These are phyloP conservation scores for Ageneiosus marmoratus DNA, from an alignment of 2,113 vertebrate species.

Conservation along the genomic window DNA sequence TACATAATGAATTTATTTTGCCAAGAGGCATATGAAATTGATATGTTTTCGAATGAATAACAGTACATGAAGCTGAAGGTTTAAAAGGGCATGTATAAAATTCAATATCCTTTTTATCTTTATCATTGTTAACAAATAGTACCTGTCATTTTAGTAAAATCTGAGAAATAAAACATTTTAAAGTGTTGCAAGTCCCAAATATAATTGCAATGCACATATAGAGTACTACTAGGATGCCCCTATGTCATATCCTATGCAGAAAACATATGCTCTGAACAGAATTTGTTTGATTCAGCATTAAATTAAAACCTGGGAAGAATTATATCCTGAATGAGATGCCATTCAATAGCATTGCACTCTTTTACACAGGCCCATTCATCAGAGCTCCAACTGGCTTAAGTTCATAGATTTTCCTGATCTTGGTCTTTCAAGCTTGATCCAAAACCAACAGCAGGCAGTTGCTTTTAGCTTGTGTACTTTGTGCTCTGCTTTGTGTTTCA, in stretches of 20 bases:
- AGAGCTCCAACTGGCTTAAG: background rate
- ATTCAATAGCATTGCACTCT: background rate
- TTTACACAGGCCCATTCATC: background rate
- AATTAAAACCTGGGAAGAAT: background rate
- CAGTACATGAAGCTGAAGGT: background rate
- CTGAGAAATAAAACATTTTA: background rate
- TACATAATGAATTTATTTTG: conserved; percentile 6
- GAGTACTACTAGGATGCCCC: background rate
- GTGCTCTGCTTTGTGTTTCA: background rate
- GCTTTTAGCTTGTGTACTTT: background rate
- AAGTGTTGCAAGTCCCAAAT: background rate
- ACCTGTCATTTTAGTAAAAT: background rate
- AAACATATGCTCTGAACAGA: background rate
- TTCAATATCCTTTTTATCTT: background rate
- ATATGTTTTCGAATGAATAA: background rate
- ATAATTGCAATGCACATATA: background rate
- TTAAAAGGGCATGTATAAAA: background rate
- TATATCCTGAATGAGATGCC: background rate
- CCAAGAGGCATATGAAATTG: conserved; percentile 1
- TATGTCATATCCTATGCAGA: background rate
- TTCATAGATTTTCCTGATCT: background rate
- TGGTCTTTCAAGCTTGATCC: background rate
- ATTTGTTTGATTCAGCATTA: background rate
- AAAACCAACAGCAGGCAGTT: conserved; percentile 2
- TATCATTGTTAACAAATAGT: background rate